Evolutionary conservation across 1,140 invertebrate genomes (phyloP), one percentile per base, ranked within the genome.

Genomic region (Panagrolaimus sp.): DNA sequence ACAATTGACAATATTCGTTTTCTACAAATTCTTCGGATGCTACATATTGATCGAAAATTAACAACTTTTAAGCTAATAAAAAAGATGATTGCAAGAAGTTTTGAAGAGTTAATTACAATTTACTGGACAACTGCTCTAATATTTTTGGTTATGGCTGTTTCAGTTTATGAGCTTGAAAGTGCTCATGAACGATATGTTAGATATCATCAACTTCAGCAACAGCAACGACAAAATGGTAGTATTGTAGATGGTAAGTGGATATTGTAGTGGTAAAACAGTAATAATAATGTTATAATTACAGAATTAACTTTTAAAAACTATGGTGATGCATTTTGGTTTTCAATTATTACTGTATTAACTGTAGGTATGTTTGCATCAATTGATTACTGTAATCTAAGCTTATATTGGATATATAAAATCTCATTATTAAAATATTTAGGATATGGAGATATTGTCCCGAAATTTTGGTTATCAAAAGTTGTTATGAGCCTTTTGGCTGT

Each of bases 401-500:
- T n/a, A 14, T 68, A 9, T 16, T 23, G 2, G 3, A 14, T 5
- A 5, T 46, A 13, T 25, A 14, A 66, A 62, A 66, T 4, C 25
- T 9, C 31, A 38, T 66, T 46, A n/a, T n/a, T 16, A 57, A 57
- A 57, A 27, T 57, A 27, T n/a, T 63, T 76, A 13, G 73, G 73
- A 16, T 78, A 78, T 61, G 76, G 76, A 16, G 76, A 78, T 65
- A 78, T 78, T 9, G 77, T 77, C 11, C 76, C 76, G 5, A 25
- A 47, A 16, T 63, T 67, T 23, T 76, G 73, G 74, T 25, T 68
- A 42, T 73, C 72, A 14, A 78, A 78, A 47, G 44, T 78, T 11
- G 14, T 78, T 1, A 68, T 70, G 2, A 76, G 76, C 45, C 20
- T 78, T 11, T 51, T 78, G 7, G 72, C 64, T 5, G 76, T 74